Evolutionary conservation across 2,888 invertebrate genomes (phyloP), one percentile per base, ranked within the genome.

Genomic region (Peribatodes rhomboidaria): DNA sequence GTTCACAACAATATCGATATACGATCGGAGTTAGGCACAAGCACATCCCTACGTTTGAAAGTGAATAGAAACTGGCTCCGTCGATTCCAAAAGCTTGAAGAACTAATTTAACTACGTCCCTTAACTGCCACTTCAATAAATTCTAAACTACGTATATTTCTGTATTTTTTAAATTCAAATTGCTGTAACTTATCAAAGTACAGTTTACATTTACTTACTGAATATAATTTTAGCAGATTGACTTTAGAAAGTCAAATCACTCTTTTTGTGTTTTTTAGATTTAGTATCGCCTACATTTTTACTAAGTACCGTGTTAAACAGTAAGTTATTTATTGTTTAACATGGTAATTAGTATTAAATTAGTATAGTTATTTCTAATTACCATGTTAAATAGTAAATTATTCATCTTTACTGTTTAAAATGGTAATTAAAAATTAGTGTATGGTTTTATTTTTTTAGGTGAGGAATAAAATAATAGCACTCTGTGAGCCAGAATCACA

Each of bases 31-130:
- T 39, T 35, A 27, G 9, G 44, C 35, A 16, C 42, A 27, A 11
- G 44, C 35, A 16, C 72, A 61, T 46, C 70, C 35, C 69, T 73
- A 67, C 4, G 41, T 14, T 53, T 20, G 62, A 69, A 63, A 68
- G 72, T 70, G 80, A 75, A 76, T 74, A 66, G 71, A 83, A 91
- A 91, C 88, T 92, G 88, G 82, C 86, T 86, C 89, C 84, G 86
- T 87, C 90, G 88, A 88, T 86, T 85, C 81, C 84, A 87, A 87
- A 89, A 88, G 88, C 90, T 86, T 83, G 86, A 87, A 90, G 85
- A 92, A 91, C 91, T 91, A 90, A 92, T 92, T 92, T 91, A 92
- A 90, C 89, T 88, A 84, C 88, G 85, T 87, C 86, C 83, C 83
- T 87, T 85, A 85, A 88, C 89, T 85, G 86, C 88, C 86, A 89